Base-by-base conservation (phyloP, 2,797 vertebrate genomes). In the Meda fulgida region DNA sequence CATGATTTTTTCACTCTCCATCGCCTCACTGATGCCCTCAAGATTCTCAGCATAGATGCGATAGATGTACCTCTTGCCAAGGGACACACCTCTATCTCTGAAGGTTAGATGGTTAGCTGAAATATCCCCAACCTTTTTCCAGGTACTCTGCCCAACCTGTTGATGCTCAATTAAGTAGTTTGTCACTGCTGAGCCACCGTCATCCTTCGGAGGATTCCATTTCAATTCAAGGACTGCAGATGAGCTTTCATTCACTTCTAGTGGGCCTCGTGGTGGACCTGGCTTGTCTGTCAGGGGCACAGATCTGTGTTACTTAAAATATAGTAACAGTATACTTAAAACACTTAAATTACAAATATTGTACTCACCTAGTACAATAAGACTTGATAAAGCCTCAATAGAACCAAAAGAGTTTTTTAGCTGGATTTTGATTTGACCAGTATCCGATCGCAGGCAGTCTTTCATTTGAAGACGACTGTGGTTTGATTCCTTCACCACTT, bases 1-100 rank as follows among this genome's bases (percentile, higher is more conserved):
- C 89, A 96, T 94, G 87, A 97, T 94, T 78, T 97, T 96, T 0
- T 94, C 93, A 0, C 97, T 97, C 87, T 97, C 94, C 94, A 98
- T 92, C 0, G 91, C 80, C 0, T 97, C 93, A 0, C 97, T 96
- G 0, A 80, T 78, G 1, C 97, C 97, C 92, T 97, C 96, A 0
- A 93, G 91, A 0, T 92, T 97, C 89, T 95, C 87, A 0, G 96
- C 96, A 58, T 91, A 91, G 89, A 98, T 94, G 3, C 95, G 95
- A 93, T 97, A 98, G 88, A 92, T 91, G 53, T 97, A 98, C 91
- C 93, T 97, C 65, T 80, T 91, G 18, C 96, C 97, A 21, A 87
- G 93, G 10, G 97, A 96, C 78, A 97, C 95, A 2, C 91, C 86
- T 0, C 89, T 95, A 0, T 96, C 96, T 29, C 94, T 94, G 88